A percentile compares a stretch with the other conserved stretches of the same genome.
phyloP scores from a whole-genome alignment of 2,888 invertebrate species.

The Polymixis lichenea region DNA sequence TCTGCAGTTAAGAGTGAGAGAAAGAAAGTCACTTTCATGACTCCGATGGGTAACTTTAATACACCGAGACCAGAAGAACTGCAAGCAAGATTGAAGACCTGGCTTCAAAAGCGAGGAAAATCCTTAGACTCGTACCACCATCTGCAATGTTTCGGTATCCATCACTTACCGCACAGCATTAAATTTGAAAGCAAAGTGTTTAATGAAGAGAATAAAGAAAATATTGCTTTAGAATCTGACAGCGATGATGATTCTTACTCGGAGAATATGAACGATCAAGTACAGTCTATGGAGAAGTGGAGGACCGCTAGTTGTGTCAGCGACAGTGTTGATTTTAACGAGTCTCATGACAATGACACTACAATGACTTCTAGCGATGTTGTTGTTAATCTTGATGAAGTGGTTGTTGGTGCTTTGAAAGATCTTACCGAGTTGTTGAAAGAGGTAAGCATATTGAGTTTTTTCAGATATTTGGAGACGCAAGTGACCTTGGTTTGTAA shows the following conservation, averaged over 20 bases:
- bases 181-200: slow-evolving; percentile 64
- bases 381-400: slow-evolving; percentile 72
- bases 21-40: slow-evolving; percentile 84
- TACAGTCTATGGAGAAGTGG: slow-evolving; percentile 76
- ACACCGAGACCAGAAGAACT: slow-evolving; percentile 85
- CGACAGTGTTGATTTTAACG: slow-evolving; percentile 79
- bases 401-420: slow-evolving; percentile 86
- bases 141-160: slow-evolving; percentile 89
- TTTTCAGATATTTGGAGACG: not conserved
- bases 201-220: slow-evolving; percentile 89
- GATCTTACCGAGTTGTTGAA: slow-evolving; percentile 88
- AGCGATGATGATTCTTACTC: slow-evolving; percentile 83
- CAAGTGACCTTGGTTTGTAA: not conserved
- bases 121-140: slow-evolving; percentile 87
- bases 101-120: slow-evolving; percentile 89
- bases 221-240: slow-evolving; percentile 84
- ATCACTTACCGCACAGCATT: slow-evolving; percentile 70
- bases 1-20: slow-evolving; percentile 85
- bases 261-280: slow-evolving; percentile 78
- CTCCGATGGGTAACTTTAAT: slow-evolving; percentile 79
- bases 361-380: slow-evolving; percentile 73
- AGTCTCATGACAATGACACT: slow-evolving; percentile 74
- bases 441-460: slow-evolving; percentile 80
- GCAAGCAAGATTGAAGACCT: slow-evolving; percentile 83
- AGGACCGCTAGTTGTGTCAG: slow-evolving; percentile 76